These are phyloP conservation scores for Antheraea assamensis DNA, from an alignment of 2,888 invertebrate species.

Conservation along the genomic window DNA sequence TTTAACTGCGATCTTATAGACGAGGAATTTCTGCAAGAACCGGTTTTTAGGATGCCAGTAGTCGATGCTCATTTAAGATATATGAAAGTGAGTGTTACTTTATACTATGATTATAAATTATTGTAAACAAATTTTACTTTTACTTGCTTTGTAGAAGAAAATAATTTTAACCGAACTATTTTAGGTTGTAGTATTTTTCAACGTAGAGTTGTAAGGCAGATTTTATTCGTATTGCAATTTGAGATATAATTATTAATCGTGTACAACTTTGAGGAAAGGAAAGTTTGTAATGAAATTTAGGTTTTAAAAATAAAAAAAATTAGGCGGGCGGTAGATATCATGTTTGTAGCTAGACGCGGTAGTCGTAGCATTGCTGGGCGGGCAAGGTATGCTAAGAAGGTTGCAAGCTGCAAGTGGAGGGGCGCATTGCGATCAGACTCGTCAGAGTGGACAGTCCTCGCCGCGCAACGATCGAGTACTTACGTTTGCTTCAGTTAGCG, in stretches of 20 bases:
- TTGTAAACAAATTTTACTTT: constrained; percentile 38
- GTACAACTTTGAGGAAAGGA: neutral
- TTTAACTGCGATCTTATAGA: constrained; percentile 36
- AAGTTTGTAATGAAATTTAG: neutral
- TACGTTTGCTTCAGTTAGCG: constrained; percentile 26
- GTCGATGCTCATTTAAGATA: constrained; percentile 45
- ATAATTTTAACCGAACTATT: constrained; percentile 41
- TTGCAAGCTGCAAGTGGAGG: constrained; percentile 18
- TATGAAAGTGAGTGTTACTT: constrained; percentile 39
- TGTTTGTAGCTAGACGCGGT: neutral
- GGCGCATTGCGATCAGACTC: constrained; percentile 23
- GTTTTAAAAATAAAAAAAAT: neutral
- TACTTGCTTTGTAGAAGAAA: constrained; percentile 43
- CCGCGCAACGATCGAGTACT: constrained; percentile 33
- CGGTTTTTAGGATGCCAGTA: constrained; percentile 44
- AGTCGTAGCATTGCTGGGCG: constrained; percentile 20
- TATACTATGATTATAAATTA: constrained; percentile 47
- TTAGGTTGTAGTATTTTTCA: constrained; percentile 17
- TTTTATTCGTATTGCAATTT: neutral
- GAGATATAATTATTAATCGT: neutral
- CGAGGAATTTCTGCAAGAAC: constrained; percentile 47
- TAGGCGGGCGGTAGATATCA: constrained; percentile 2
- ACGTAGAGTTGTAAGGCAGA: neutral
- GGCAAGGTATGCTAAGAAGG: constrained; percentile 18
- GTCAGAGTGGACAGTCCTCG: constrained; percentile 29